A percentile compares a stretch with the other conserved stretches of the same genome.
Evolutionary conservation across 2,797 vertebrate genomes (phyloP).

Genomic region (Rhynchonycteris naso): DNA sequence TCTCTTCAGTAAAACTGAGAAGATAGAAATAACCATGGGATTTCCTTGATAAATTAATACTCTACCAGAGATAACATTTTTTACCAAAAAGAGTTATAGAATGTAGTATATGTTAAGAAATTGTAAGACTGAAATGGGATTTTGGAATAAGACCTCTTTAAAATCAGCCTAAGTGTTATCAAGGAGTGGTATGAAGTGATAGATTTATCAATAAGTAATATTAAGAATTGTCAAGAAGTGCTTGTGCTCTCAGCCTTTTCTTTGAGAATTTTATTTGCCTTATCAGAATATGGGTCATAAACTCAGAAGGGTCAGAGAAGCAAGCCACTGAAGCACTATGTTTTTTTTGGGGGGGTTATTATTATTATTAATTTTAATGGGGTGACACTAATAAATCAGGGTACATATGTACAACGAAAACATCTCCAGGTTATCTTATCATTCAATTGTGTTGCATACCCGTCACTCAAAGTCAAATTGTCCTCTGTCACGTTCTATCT

Average conservation of each 20-base stretch:
- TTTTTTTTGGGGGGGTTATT: too few species aligned
- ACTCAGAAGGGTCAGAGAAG: neutral
- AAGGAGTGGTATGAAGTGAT: neutral
- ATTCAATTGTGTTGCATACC: too few species aligned
- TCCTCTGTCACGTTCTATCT: too few species aligned
- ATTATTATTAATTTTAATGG: too few species aligned
- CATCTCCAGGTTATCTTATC: too few species aligned
- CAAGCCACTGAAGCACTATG: too few species aligned
- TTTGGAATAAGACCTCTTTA: neutral
- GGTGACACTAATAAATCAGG: too few species aligned
- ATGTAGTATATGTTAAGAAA: neutral
- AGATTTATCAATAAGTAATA: neutral
- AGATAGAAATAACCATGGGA: neutral
- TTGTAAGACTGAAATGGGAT: neutral
- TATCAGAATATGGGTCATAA: neutral
- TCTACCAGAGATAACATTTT: neutral
- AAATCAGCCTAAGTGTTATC: neutral
- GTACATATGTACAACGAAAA: too few species aligned
- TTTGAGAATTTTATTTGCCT: neutral
- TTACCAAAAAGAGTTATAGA: neutral
- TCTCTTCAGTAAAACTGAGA: neutral
- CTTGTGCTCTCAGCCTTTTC: neutral
- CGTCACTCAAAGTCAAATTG: too few species aligned
- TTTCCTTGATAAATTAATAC: slow-evolving; percentile 12
- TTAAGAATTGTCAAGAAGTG: neutral